A percentile compares a stretch with the other conserved stretches of the same genome.
Evolutionary conservation across 2,113 vertebrate genomes (phyloP).

Genomic region (rabbit (Oryctolagus cuniculus)): mOryCun1.1 NC_091434.1:15629001-15629500

Average conservation of each 20-base stretch:
- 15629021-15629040: slow-evolving; percentile 90
- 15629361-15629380: slow-evolving; percentile 44
- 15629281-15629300: slow-evolving; percentile 90
- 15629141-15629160: slow-evolving; percentile 87
- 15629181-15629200: slow-evolving; percentile 87
- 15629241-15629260: slow-evolving; percentile 94
- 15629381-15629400: slow-evolving; percentile 86
- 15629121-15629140: slow-evolving; percentile 91
- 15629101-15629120: slow-evolving; percentile 88
- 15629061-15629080: slow-evolving; percentile 84
- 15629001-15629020: slow-evolving; percentile 93
- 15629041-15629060: slow-evolving; percentile 87
- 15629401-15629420: slow-evolving; percentile 85
- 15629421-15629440: slow-evolving; percentile 85
- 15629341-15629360: slow-evolving; percentile 41
- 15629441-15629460: slow-evolving; percentile 76
- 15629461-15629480: slow-evolving; percentile 84
- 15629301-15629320: slow-evolving; percentile 91
- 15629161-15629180: slow-evolving; percentile 82
- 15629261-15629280: slow-evolving; percentile 93
- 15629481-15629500: slow-evolving; percentile 87
- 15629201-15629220: slow-evolving; percentile 79
- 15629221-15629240: slow-evolving; percentile 88
- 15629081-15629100: slow-evolving; percentile 82
- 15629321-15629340: slow-evolving; percentile 90